phyloP scores from a whole-genome alignment of 2,797 vertebrate species.

The Acanthurus lineatus region DNA sequence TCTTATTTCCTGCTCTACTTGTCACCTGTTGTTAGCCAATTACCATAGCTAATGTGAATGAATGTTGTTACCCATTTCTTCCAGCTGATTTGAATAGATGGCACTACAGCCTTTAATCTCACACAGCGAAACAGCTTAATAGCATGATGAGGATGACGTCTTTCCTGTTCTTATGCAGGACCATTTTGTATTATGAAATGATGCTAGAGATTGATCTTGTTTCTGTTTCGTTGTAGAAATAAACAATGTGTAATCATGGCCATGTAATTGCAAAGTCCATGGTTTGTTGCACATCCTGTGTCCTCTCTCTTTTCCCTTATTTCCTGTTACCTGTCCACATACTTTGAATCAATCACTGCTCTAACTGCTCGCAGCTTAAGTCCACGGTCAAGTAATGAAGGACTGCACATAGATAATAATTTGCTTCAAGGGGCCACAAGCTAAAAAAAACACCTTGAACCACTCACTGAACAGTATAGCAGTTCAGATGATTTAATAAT shows the following conservation, averaged over 20 bases:
- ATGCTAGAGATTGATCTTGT: neutral
- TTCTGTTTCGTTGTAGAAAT: conserved; percentile 5
- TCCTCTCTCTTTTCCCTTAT: neutral
- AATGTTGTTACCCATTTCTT: conserved; percentile 43
- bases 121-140: conserved; percentile 16
- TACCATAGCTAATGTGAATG: conserved; percentile 59
- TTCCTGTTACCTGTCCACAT: neutral
- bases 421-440: neutral
- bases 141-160: conserved; percentile 11
- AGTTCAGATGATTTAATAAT: neutral
- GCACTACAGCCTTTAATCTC: conserved; percentile 25
- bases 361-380: neutral
- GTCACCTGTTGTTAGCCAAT: conserved; percentile 75
- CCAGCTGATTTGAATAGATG: conserved; percentile 52
- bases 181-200: neutral
- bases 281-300: neutral
- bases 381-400: neutral
- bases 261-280: neutral
- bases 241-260: neutral
- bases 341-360: too few species aligned
- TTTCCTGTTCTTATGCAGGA: conserved; percentile 28
- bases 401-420: neutral
- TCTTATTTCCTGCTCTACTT: conserved; percentile 77
- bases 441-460: neutral
- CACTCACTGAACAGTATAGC: too few species aligned